A percentile compares a stretch with the other conserved stretches of the same genome.
phyloP scores from a whole-genome alignment of 2,888 invertebrate genomes.

The Callosobruchus maculatus region DNA sequence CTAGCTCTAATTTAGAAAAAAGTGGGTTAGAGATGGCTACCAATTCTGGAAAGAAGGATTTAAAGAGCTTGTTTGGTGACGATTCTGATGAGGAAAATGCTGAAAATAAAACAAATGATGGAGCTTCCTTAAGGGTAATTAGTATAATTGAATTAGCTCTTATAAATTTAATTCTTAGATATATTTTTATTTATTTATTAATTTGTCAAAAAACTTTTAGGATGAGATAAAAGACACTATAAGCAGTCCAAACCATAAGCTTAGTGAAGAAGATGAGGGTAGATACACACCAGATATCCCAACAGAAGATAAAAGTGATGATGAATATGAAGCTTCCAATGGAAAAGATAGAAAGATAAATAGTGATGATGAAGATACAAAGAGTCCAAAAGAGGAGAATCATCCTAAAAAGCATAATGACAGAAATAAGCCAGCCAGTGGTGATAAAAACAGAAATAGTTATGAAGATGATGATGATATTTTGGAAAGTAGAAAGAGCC shows the following conservation, averaged over 20 bases:
- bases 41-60: conserved; percentile 23
- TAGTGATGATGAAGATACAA: background rate
- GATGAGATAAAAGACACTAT: conserved; percentile 7
- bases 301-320: conserved; percentile 12
- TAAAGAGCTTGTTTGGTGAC: conserved; percentile 54
- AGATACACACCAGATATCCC: conserved; percentile 6
- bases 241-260: conserved; percentile 4
- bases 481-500: background rate
- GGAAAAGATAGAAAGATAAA: background rate
- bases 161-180: no score
- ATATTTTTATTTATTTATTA: no score
- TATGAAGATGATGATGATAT: background rate
- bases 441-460: background rate
- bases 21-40: conserved; percentile 5
- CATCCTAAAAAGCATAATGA: background rate
- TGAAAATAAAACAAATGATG: background rate
- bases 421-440: conserved; percentile 1
- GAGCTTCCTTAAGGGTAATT: background rate
- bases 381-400: background rate
- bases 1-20: conserved; percentile 14
- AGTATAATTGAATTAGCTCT: no score
- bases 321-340: conserved; percentile 5
- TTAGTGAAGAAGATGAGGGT: conserved; percentile 6
- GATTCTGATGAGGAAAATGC: conserved; percentile 49
- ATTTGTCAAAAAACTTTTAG: background rate